A percentile compares a stretch with the other conserved stretches of the same genome.
These are phyloP conservation scores for Colletes collaris DNA, from an alignment of 2,888 invertebrate genomes.

Conservation along the genomic window DNA sequence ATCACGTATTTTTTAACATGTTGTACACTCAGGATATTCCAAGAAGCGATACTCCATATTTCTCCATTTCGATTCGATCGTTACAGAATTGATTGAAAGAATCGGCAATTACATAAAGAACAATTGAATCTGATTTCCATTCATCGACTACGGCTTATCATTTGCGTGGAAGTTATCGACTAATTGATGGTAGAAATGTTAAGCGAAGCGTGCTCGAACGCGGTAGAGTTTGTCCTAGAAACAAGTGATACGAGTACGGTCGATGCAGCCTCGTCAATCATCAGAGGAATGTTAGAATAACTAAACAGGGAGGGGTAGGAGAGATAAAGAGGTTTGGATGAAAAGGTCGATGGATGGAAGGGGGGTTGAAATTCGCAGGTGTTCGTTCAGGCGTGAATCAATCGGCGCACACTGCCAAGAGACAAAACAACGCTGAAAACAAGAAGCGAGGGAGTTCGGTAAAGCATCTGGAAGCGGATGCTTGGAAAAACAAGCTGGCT, in stretches of 20 bases:
- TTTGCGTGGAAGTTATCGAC: neutral
- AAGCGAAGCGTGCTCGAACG: neutral
- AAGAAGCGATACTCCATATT: no score
- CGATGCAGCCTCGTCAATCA: neutral
- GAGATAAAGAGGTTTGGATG: slow-evolving; percentile 21
- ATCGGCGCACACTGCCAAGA: slow-evolving; percentile 42
- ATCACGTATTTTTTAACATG: no score
- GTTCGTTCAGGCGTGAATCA: slow-evolving; percentile 60
- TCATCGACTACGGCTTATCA: neutral
- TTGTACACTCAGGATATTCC: no score
- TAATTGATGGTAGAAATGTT: neutral
- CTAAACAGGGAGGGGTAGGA: neutral
- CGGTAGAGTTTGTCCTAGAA: neutral
- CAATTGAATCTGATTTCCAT: no score
- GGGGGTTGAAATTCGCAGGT: slow-evolving; percentile 37
- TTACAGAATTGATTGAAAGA: no score
- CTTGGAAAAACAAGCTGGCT: slow-evolving; percentile 66
- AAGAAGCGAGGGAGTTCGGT: slow-evolving; percentile 49
- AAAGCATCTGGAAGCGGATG: slow-evolving; percentile 56
- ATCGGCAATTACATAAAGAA: no score
- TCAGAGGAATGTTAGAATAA: slow-evolving; percentile 6
- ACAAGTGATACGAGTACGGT: slow-evolving; percentile 1
- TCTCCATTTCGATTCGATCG: no score
- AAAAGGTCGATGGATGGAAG: slow-evolving; percentile 16
- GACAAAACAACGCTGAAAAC: slow-evolving; percentile 63